Evolutionary conservation across 2,888 invertebrate species (phyloP).

Genomic region (Phengaris alcon): DNA sequence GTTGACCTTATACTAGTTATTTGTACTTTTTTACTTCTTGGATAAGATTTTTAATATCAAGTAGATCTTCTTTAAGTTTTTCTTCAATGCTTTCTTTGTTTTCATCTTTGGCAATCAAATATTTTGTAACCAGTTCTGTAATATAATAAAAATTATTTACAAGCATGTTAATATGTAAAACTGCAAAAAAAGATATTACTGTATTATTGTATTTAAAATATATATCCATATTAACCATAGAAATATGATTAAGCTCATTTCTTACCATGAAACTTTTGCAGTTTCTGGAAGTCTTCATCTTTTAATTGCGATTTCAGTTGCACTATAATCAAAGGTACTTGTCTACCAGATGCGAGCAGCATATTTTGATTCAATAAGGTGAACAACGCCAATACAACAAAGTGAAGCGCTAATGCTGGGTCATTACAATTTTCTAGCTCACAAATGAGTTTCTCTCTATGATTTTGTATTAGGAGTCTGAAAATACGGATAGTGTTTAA

Average conservation of each 20-base stretch:
- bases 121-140: conserved; percentile 68
- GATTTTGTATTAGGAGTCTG: conserved; percentile 86
- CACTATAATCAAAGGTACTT: conserved; percentile 88
- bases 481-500: conserved; percentile 41
- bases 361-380: conserved; percentile 89
- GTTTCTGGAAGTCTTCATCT: conserved; percentile 80
- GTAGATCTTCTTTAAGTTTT: conserved; percentile 57
- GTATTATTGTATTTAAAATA: too few species aligned
- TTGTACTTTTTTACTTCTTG: conserved; percentile 68
- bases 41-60: conserved; percentile 59
- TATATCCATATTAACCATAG: too few species aligned
- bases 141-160: conserved; percentile 28
- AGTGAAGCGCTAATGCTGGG: conserved; percentile 87
- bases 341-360: conserved; percentile 95
- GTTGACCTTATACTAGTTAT: conserved; percentile 38
- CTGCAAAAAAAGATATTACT: neutral
- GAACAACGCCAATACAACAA: conserved; percentile 88
- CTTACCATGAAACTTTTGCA: conserved; percentile 89
- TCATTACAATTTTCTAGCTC: conserved; percentile 87
- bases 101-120: conserved; percentile 59
- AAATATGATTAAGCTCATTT: neutral
- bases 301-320: conserved; percentile 85
- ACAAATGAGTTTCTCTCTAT: conserved; percentile 88
- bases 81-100: conserved; percentile 55
- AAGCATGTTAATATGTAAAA: neutral